A percentile compares a stretch with the other conserved stretches of the same genome.
These are phyloP conservation scores for Berghia stephanieae DNA, from an alignment of 1,140 invertebrate genomes.

Conservation along the genomic window DNA sequence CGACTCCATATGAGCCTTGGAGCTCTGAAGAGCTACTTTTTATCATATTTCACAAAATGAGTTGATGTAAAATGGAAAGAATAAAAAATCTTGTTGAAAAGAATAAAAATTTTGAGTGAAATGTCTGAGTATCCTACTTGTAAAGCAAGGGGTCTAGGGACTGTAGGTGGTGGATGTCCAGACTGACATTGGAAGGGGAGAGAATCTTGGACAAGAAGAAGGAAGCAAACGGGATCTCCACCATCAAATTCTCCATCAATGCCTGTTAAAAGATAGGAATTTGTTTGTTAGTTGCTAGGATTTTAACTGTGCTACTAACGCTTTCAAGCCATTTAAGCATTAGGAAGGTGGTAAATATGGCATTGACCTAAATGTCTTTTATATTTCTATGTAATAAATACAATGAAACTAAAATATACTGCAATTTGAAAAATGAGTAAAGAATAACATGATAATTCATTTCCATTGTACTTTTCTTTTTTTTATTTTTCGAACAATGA, in stretches of 20 bases:
- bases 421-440: too few relatives aligned
- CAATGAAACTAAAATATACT: too few relatives aligned
- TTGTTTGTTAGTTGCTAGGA: not conserved
- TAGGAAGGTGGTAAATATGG: too few relatives aligned
- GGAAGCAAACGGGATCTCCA: constrained; percentile 84
- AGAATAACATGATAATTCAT: too few relatives aligned
- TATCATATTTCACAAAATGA: too few relatives aligned
- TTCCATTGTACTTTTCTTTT: too few relatives aligned
- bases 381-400: too few relatives aligned
- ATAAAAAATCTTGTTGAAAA: not conserved
- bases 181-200: constrained; percentile 76
- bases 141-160: constrained; percentile 93
- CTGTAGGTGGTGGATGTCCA: constrained; percentile 92
- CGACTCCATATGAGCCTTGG: not conserved
- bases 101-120: not conserved
- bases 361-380: too few relatives aligned
- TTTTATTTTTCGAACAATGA: too few relatives aligned
- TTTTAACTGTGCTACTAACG: not conserved
- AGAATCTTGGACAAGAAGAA: constrained; percentile 82
- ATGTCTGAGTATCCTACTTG: constrained; percentile 67
- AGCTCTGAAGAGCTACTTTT: not conserved
- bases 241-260: constrained; percentile 92
- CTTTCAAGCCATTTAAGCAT: too few relatives aligned
- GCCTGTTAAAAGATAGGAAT: constrained; percentile 71
- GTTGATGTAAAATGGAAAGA: too few relatives aligned